Evolutionary conservation across 2,113 vertebrate species (phyloP), one percentile per base, ranked within the genome.

Genomic region (Potamarius usumacintae): DNA sequence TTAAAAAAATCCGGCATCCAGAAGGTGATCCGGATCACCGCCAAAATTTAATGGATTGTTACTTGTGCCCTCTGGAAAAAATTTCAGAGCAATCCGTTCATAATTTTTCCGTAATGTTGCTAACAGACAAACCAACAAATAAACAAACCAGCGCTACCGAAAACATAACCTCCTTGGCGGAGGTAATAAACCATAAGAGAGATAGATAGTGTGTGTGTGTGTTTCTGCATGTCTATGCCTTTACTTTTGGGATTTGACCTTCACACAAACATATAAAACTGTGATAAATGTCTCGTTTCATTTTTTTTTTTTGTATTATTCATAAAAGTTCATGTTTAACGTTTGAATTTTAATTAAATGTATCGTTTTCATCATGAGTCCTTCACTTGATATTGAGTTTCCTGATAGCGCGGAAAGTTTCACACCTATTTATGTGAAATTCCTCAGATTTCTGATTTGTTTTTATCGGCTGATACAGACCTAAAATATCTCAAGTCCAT

Each of bases 271-370:
- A 81, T 76, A 67, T 76, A 67, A 67, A 86, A 84, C 81, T 88
- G 86, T 85, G 84, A 88, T 52, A 88, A 86, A 63, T 58, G 4
- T n/a, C 9, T 83, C 69, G 76, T 72, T 9, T 83, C 10, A 48
- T 67, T 87, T 80, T 88, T 42, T 42, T 42, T 30, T 30, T 30
- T 30, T 34, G 34, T 84, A 72, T 86, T 82, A 48, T 55, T 83
- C 76, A 55, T 52, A 86, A n/a, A 80, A 76, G 52, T 81, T 80
- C 76, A 7, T 30, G 72, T 79, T 65, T 79, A 5, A 63, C 25
- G 57, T 72, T 57, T 91, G 91, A 91, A 90, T 93, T 92, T 87
- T 77, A 52, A 93, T 78, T 79, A 4, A 17, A 53, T 57, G 3
- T 22, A 27, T 79, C 5, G 34, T 1, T 18, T 14, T 84, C 60